Percentiles rank a stretch among this genome's conserved stretches.
Conservation (phyloP, 1,140 invertebrate genomes). For the Homarus americanus region DNA sequence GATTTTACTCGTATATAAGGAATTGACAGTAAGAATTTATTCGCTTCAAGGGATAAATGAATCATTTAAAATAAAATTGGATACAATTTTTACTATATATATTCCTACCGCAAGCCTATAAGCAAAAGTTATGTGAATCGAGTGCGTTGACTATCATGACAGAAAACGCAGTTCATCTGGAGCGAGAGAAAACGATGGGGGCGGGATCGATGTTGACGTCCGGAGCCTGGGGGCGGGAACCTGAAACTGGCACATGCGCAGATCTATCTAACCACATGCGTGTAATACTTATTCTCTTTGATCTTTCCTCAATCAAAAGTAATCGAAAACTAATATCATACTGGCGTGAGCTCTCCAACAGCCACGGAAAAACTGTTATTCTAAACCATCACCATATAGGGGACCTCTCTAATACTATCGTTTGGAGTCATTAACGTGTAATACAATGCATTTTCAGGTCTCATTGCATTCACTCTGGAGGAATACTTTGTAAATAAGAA, state of each 20-base stretch:
- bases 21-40: neutral
- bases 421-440: neutral
- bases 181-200: constrained; percentile 44
- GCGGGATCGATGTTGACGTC: constrained; percentile 34
- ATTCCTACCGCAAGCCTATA: neutral
- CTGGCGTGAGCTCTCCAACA: neutral
- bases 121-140: neutral
- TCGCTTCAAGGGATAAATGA: neutral
- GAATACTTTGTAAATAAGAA: too few species aligned
- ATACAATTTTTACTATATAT: neutral
- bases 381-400: neutral
- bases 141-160: neutral
- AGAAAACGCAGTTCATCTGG: constrained; percentile 44
- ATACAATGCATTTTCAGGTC: neutral
- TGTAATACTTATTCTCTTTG: constrained; percentile 1
- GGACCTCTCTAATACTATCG: neutral
- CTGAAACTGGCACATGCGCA: neutral
- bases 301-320: constrained; percentile 4
- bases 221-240: neutral
- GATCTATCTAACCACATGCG: neutral
- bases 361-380: neutral
- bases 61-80: neutral
- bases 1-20: neutral
- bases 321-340: constrained; percentile 14
- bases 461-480: neutral